Conservation (phyloP, 2,113 vertebrate genomes). For the Bujurquina vittata region DNA sequence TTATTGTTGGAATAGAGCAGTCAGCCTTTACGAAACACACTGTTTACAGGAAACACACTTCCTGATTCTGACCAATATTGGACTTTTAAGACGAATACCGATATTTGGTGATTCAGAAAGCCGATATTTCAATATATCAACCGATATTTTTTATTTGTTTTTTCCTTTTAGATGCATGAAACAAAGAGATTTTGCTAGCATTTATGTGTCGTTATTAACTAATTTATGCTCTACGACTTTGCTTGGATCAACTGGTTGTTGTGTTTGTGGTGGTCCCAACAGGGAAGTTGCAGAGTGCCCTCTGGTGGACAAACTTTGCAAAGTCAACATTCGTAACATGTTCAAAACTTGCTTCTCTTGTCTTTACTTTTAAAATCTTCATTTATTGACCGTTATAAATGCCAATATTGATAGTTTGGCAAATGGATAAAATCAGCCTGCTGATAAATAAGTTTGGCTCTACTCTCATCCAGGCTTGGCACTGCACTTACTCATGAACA, state of each 20-base stretch:
- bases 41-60: not conserved
- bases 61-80: too few relatives aligned
- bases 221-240: too few relatives aligned
- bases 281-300: too few relatives aligned
- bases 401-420: not conserved
- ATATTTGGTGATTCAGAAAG: too few relatives aligned
- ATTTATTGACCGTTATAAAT: not conserved
- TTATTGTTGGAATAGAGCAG: too few relatives aligned
- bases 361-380: not conserved
- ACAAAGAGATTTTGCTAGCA: not conserved
- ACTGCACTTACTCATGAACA: not conserved
- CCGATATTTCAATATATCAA: too few relatives aligned
- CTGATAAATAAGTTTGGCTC: not conserved
- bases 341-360: not conserved
- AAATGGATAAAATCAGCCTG: not conserved
- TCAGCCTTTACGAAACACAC: not conserved
- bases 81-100: too few relatives aligned
- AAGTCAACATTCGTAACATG: not conserved
- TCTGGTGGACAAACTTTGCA: not conserved
- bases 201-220: not conserved
- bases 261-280: not conserved
- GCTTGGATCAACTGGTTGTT: not conserved
- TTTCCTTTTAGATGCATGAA: too few relatives aligned
- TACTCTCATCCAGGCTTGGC: not conserved
- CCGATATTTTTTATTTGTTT: too few relatives aligned